phyloP scores from a whole-genome alignment of 2,113 vertebrate genomes.

The Dasyurus viverrinus region DNA sequence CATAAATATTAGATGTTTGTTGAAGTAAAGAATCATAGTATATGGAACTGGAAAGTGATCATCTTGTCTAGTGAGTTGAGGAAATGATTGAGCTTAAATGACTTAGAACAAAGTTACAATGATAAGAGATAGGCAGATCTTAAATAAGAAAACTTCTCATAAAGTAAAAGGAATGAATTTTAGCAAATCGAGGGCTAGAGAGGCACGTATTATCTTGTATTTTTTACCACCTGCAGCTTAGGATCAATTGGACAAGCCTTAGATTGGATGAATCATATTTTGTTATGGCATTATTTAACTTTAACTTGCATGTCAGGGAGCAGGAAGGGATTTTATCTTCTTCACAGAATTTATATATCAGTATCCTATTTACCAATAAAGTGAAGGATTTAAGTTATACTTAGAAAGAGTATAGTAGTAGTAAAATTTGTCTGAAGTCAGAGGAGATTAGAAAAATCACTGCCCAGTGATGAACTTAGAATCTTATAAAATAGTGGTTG shows the following conservation, averaged over 20 bases:
- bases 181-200: background rate
- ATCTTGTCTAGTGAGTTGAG: background rate
- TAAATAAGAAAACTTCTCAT: background rate
- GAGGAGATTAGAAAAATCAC: background rate
- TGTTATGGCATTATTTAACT: background rate
- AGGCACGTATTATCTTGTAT: background rate
- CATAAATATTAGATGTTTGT: background rate
- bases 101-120: background rate
- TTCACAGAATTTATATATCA: background rate
- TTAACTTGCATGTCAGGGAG: background rate
- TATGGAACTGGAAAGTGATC: background rate
- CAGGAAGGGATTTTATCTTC: background rate
- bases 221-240: background rate
- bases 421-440: background rate
- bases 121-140: background rate
- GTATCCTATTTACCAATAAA: background rate
- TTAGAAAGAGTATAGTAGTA: conserved; percentile 29
- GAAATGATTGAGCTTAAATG: background rate
- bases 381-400: background rate
- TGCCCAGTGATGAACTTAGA: background rate
- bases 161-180: background rate
- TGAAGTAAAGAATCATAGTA: background rate
- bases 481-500: background rate
- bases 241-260: background rate
- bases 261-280: background rate